Conservation (phyloP, 2,888 invertebrate species). For the Tachystola acroxantha region DNA sequence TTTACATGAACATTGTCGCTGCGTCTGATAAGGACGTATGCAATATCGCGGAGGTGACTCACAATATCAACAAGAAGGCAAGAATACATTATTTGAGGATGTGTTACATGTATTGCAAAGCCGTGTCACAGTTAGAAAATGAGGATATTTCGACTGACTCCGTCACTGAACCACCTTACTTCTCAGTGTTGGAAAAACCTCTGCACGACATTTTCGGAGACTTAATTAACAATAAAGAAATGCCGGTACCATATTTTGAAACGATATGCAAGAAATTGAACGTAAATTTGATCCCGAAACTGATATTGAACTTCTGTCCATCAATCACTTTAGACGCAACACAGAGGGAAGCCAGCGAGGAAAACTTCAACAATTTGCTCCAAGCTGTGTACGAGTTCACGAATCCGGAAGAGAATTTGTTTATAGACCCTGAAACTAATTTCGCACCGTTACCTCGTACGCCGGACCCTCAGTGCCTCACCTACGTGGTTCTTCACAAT, state of each 20-base stretch:
- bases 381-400: constrained; percentile 63
- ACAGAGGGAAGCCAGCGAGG: constrained; percentile 53
- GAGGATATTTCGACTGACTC: constrained; percentile 46
- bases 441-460: constrained; percentile 59
- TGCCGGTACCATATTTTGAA: constrained; percentile 83
- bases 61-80: constrained; percentile 52
- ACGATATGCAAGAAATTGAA: constrained; percentile 82
- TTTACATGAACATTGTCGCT: constrained; percentile 69
- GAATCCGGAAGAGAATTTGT: constrained; percentile 66
- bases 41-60: constrained; percentile 56
- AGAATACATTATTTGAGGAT: constrained; percentile 70
- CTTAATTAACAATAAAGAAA: constrained; percentile 82
- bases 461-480: constrained; percentile 75
- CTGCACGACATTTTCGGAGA: constrained; percentile 81
- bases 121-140: constrained; percentile 70
- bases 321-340: constrained; percentile 71
- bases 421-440: constrained; percentile 61
- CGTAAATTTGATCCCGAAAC: constrained; percentile 85
- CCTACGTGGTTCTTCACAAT: constrained; percentile 81
- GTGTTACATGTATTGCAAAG: constrained; percentile 78
- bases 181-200: constrained; percentile 70
- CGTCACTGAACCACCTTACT: constrained; percentile 53
- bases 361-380: constrained; percentile 53
- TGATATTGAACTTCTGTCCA: constrained; percentile 85
- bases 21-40: constrained; percentile 68